Evolutionary conservation across 2,797 vertebrate species (phyloP).

Genomic region (Helarctos malayanus): DNA sequence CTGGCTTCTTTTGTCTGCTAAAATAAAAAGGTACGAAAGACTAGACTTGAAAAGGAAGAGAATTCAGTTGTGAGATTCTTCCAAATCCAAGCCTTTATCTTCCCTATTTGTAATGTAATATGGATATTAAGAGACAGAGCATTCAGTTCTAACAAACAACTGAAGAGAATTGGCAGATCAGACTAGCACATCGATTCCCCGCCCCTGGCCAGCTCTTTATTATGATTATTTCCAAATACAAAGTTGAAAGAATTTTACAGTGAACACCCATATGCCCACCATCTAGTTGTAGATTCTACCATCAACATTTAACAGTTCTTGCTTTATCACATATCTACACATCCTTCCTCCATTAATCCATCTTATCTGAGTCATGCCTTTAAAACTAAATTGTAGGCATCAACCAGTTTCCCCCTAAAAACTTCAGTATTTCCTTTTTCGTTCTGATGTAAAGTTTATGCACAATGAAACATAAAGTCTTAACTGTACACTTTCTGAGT

Average conservation of each 20-base stretch:
- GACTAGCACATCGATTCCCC: not conserved
- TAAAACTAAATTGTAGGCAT: not conserved
- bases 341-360: not conserved
- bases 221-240: slow-evolving; percentile 55
- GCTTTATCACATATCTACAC: not conserved
- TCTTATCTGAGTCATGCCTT: slow-evolving; percentile 2
- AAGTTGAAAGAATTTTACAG: slow-evolving; percentile 55
- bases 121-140: slow-evolving; percentile 44
- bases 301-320: slow-evolving; percentile 12
- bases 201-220: not conserved
- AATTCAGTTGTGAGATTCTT: slow-evolving; percentile 63
- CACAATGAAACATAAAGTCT: slow-evolving; percentile 17
- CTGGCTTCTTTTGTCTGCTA: slow-evolving; percentile 70
- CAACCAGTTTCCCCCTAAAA: not conserved
- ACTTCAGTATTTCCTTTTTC: not conserved
- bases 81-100: slow-evolving; percentile 50
- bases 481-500: not conserved
- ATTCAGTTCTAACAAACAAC: slow-evolving; percentile 29
- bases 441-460: not conserved
- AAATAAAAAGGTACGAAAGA: slow-evolving; percentile 72
- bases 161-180: not conserved
- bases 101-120: slow-evolving; percentile 42
- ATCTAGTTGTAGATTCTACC: slow-evolving; percentile 27
- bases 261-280: not conserved
- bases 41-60: slow-evolving; percentile 67